Percentiles rank a stretch among this genome's conserved stretches.
phyloP scores from a whole-genome alignment of 2,113 vertebrate species.

The Leptodactylus fuscus region DNA sequence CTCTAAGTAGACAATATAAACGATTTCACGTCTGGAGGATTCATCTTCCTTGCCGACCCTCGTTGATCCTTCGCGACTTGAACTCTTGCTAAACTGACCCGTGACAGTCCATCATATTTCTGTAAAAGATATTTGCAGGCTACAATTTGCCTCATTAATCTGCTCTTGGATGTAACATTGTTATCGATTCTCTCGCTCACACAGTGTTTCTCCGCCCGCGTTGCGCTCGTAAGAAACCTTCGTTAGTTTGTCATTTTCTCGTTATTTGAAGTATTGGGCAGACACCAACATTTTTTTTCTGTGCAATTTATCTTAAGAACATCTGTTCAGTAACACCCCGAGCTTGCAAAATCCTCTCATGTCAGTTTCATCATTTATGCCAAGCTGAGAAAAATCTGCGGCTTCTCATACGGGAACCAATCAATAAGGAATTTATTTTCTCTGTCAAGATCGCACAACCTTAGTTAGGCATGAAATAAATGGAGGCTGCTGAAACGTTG shows the following conservation, averaged over 20 bases:
- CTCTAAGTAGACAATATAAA: conserved; percentile 3
- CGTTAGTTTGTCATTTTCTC: conserved; percentile 61
- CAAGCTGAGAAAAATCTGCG: conserved; percentile 31
- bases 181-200: conserved; percentile 61
- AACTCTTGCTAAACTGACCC: conserved; percentile 35
- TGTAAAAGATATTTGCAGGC: conserved; percentile 21
- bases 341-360: conserved; percentile 33
- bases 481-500: conserved; percentile 7
- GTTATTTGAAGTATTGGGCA: conserved; percentile 47
- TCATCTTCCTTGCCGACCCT: neutral
- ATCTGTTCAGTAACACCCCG: conserved; percentile 43
- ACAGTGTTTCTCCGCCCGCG: conserved; percentile 54
- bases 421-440: conserved; percentile 46
- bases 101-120: conserved; percentile 18
- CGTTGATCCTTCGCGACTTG: neutral
- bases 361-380: conserved; percentile 54
- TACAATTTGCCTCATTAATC: conserved; percentile 51
- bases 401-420: conserved; percentile 36
- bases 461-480: conserved; percentile 44
- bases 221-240: conserved; percentile 55
- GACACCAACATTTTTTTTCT: conserved; percentile 40
- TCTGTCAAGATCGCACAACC: conserved; percentile 44
- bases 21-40: conserved; percentile 10
- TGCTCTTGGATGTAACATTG: conserved; percentile 43
- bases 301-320: conserved; percentile 44